Percentiles rank a stretch among this genome's conserved stretches.
These are phyloP conservation scores for Plecotus auritus DNA, from an alignment of 2,113 vertebrate genomes.

Conservation along the genomic window DNA sequence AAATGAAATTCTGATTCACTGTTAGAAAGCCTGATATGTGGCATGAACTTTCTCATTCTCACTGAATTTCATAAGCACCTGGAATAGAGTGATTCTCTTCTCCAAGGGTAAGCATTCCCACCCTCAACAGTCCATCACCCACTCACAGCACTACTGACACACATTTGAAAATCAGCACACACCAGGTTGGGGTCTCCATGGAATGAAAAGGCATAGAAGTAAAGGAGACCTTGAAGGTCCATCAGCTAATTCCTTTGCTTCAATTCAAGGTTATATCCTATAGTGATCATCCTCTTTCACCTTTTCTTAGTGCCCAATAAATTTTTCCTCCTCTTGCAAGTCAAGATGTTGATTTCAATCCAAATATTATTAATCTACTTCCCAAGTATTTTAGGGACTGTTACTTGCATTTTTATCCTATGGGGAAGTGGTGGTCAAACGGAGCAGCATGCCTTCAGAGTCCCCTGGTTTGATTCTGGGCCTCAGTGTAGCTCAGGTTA, in stretches of 20 bases:
- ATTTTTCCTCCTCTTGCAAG: neutral
- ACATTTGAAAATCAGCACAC: neutral
- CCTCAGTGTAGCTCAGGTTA: neutral
- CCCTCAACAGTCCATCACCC: neutral
- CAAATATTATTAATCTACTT: neutral
- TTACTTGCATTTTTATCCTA: neutral
- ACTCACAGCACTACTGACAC: neutral
- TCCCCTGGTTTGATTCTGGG: slow-evolving; percentile 30
- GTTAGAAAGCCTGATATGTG: neutral
- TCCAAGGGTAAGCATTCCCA: neutral
- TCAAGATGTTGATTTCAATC: slow-evolving; percentile 31
- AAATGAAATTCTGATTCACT: neutral
- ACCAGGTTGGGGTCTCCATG: neutral
- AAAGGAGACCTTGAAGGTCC: neutral
- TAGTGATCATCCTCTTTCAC: neutral
- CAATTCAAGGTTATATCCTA: neutral
- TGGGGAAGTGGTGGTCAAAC: neutral
- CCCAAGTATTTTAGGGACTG: neutral
- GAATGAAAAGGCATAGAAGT: neutral
- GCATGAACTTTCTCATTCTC: neutral
- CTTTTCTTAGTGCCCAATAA: neutral
- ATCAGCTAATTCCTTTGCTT: neutral
- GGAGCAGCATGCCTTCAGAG: neutral
- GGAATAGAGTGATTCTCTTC: neutral
- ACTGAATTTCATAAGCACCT: neutral